phyloP scores from a whole-genome alignment of 2,113 vertebrate genomes.

The Symphodus melops region DNA sequence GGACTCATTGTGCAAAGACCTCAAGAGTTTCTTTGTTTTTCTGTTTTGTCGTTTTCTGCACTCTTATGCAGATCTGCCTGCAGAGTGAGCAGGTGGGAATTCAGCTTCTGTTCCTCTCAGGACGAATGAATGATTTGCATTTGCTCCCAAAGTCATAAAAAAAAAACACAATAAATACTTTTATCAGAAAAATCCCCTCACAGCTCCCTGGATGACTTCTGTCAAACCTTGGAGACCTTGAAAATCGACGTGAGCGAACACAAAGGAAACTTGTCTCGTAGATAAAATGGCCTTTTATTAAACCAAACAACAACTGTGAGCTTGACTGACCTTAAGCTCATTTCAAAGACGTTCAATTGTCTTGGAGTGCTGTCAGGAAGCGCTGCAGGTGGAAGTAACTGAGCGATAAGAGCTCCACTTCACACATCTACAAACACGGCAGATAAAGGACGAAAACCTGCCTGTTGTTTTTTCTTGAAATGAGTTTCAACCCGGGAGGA shows the following conservation, averaged over 20 bases:
- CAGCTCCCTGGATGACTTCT: slow-evolving; percentile 8
- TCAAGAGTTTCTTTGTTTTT: neutral
- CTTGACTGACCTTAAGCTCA: slow-evolving; percentile 22
- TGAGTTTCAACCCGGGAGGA: neutral
- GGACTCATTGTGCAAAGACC: too few species aligned
- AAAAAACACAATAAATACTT: neutral
- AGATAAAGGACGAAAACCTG: neutral
- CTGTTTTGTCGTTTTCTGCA: neutral
- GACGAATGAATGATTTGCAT: neutral
- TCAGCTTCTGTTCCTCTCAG: neutral
- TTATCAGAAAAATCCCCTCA: neutral
- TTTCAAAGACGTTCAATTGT: slow-evolving; percentile 18
- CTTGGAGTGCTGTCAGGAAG: neutral
- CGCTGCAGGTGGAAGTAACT: neutral
- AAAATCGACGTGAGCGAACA: slow-evolving; percentile 21
- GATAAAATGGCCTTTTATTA: slow-evolving; percentile 1
- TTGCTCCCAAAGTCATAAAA: neutral
- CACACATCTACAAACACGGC: neutral
- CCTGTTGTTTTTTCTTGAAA: neutral
- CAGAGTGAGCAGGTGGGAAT: slow-evolving; percentile 1
- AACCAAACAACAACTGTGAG: slow-evolving; percentile 19
- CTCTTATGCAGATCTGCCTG: neutral
- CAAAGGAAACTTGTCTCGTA: neutral
- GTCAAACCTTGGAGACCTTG: neutral
- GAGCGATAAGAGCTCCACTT: slow-evolving; percentile 12